Evolutionary conservation across 2,113 vertebrate species (phyloP).

Genomic region (Ceyx melanurus): DNA sequence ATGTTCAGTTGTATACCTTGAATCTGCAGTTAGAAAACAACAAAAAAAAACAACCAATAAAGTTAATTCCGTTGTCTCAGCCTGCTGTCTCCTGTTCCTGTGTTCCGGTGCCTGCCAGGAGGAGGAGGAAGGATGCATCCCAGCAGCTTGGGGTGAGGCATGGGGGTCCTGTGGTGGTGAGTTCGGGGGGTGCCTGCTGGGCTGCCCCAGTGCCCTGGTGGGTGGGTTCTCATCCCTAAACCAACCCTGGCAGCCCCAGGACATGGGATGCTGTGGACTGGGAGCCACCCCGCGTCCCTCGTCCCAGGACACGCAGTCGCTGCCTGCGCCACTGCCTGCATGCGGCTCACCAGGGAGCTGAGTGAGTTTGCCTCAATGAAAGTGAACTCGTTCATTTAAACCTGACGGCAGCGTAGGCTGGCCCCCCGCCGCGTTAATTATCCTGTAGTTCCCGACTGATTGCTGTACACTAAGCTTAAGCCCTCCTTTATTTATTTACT

Average conservation of each 20-base stretch:
- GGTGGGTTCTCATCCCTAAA: background rate
- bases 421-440: slow-evolving; percentile 80
- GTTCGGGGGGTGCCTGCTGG: background rate
- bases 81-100: slow-evolving; percentile 1
- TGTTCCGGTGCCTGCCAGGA: background rate
- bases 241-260: accelerated
- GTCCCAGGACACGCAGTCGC: accelerated
- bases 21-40: slow-evolving; percentile 93
- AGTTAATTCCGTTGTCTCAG: slow-evolving; percentile 83
- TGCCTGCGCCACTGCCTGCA: background rate
- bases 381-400: slow-evolving; percentile 79
- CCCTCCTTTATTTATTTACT: slow-evolving; percentile 85
- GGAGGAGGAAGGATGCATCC: background rate
- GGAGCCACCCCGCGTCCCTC: accelerated
- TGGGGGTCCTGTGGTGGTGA: background rate
- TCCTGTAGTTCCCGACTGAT: slow-evolving; percentile 79
- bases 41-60: slow-evolving; percentile 79
- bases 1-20: slow-evolving; percentile 98
- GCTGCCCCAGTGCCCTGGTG: accelerated
- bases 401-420: slow-evolving; percentile 73
- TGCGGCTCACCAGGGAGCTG: slow-evolving; percentile 46
- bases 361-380: slow-evolving; percentile 68
- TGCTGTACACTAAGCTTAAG: slow-evolving; percentile 80
- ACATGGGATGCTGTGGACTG: background rate
- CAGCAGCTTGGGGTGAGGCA: background rate